Evolutionary conservation across 2,113 vertebrate species (phyloP).

Genomic region (Cynocephalus volans): DNA sequence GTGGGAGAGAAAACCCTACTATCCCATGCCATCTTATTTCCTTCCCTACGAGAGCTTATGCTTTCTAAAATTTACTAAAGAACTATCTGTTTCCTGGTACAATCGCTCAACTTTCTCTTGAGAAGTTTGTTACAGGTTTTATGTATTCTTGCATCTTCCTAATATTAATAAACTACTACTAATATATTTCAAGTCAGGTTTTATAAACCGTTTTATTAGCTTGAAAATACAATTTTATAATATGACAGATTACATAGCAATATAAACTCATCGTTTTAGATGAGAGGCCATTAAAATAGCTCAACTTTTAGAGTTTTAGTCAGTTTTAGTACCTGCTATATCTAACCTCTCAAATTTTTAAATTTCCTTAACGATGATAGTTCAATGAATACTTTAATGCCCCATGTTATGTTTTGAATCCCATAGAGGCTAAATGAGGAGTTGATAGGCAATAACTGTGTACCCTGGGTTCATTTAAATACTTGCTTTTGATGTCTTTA

Average conservation of each 20-base stretch:
- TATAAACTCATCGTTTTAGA: conserved; percentile 73
- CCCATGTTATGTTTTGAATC: conserved; percentile 33
- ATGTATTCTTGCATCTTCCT: conserved; percentile 66
- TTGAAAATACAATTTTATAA: conserved; percentile 77
- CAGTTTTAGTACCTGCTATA: conserved; percentile 68
- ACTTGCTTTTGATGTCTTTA: conserved; percentile 33
- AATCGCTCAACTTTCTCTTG: conserved; percentile 11
- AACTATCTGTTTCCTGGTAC: not conserved
- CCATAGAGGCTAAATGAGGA: not conserved
- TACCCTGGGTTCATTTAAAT: conserved; percentile 5
- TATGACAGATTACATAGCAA: conserved; percentile 68
- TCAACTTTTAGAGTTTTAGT: conserved; percentile 69
- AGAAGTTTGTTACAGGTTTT: conserved; percentile 54
- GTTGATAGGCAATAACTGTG: not conserved
- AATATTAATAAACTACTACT: conserved; percentile 65
- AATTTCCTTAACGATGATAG: conserved; percentile 67
- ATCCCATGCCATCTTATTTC: not conserved
- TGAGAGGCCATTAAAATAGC: conserved; percentile 53
- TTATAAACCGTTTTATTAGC: conserved; percentile 80
- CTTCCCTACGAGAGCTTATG: not conserved
- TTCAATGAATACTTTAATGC: conserved; percentile 65
- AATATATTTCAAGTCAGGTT: conserved; percentile 65
- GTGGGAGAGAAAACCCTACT: not conserved
- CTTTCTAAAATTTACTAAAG: not conserved
- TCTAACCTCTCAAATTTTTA: conserved; percentile 69